These are phyloP conservation scores for Trichomalopsis sarcophagae DNA, from an alignment of 1,140 invertebrate species.

Conservation along the genomic window DNA sequence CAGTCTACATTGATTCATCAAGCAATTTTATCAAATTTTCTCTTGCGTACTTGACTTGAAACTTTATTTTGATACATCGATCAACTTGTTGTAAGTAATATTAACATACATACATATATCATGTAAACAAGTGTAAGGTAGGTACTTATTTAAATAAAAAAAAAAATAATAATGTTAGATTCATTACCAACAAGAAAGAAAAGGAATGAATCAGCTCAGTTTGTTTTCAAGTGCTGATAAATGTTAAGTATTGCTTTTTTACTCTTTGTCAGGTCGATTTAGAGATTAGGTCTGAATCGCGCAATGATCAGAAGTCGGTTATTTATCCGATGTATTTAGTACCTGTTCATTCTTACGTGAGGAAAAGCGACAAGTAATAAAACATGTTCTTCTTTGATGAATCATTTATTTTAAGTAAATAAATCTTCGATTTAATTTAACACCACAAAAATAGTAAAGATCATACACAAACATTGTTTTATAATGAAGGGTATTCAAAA, in stretches of 20 bases:
- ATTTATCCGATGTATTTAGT: conserved; percentile 29
- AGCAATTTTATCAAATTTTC: conserved; percentile 36
- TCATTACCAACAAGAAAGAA: conserved; percentile 38
- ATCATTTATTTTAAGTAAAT: neutral
- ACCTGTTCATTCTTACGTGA: conserved; percentile 26
- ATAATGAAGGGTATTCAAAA: neutral
- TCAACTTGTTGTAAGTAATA: conserved; percentile 54
- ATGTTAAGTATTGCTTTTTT: conserved; percentile 37
- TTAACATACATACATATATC: conserved; percentile 50
- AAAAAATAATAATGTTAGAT: conserved; percentile 44
- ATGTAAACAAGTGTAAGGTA: conserved; percentile 57
- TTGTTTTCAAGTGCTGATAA: conserved; percentile 34
- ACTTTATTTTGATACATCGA: conserved; percentile 58
- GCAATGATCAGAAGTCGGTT: conserved; percentile 20
- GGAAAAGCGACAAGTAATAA: conserved; percentile 31
- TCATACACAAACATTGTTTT: neutral
- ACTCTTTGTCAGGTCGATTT: conserved; percentile 18
- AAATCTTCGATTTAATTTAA: neutral
- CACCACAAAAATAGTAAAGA: neutral
- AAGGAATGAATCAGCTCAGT: neutral
- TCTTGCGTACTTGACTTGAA: conserved; percentile 52
- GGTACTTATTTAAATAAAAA: conserved; percentile 58
- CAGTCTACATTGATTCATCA: conserved; percentile 63
- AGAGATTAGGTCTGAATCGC: conserved; percentile 3
- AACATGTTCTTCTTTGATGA: conserved; percentile 28